Evolutionary conservation across 2,113 vertebrate species (phyloP).

Genomic region (Numenius arquata): DNA sequence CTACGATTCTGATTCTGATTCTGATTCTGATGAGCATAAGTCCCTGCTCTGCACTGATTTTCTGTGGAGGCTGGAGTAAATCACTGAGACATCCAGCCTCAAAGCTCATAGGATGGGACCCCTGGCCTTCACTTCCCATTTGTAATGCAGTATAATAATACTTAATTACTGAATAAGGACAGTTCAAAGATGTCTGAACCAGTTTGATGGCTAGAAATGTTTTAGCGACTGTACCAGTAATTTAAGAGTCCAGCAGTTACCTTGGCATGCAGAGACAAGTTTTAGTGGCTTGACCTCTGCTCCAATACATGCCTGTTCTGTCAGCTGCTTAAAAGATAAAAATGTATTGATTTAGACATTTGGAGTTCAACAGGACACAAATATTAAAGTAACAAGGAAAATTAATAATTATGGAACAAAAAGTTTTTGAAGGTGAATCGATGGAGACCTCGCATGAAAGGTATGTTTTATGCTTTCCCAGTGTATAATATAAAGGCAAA

Average conservation of each 20-base stretch:
- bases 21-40: too few species aligned
- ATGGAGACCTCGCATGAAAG: background rate
- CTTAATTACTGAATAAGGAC: background rate
- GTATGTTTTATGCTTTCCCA: background rate
- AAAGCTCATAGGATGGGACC: background rate
- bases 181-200: background rate
- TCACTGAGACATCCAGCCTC: background rate
- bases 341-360: background rate
- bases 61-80: background rate
- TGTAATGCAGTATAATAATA: background rate
- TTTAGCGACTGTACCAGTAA: background rate
- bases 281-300: background rate
- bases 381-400: background rate
- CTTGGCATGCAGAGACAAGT: background rate
- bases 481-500: background rate
- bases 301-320: background rate
- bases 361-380: background rate
- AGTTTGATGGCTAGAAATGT: background rate
- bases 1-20: too few species aligned
- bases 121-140: background rate
- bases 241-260: background rate
- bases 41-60: background rate
- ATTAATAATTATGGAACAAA: background rate
- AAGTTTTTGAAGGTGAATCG: background rate
- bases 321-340: background rate